Conservation (phyloP, 2,113 vertebrate species). For the Gavialis gangeticus region DNA sequence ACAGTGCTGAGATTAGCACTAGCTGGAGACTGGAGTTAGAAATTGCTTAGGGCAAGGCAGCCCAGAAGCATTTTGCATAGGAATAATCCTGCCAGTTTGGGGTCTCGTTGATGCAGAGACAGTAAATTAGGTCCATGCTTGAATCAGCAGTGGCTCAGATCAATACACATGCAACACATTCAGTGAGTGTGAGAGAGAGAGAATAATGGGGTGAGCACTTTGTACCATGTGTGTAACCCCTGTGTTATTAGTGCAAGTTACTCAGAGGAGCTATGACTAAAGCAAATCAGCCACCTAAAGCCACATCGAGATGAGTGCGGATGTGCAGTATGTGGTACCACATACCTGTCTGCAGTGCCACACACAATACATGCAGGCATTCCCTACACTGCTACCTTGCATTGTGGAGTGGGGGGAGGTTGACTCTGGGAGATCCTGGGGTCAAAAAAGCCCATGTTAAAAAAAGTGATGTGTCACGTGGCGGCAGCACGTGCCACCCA, state of each 20-base stretch:
- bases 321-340: no score
- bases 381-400: no score
- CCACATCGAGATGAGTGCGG: no score
- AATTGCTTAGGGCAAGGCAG: neutral
- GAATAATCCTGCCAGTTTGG: neutral
- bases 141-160: fast-evolving
- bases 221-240: neutral
- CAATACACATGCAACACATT: fast-evolving
- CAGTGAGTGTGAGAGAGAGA: neutral
- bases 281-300: neutral
- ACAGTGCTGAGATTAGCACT: fast-evolving
- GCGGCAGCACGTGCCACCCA: no score
- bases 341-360: no score
- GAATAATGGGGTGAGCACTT: neutral
- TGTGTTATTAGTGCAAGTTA: neutral
- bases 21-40: neutral
- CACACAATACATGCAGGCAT: no score
- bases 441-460: no score
- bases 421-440: no score
- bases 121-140: neutral
- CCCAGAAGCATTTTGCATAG: neutral
- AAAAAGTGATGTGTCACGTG: no score
- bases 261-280: neutral
- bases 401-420: no score
- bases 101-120: neutral